Evolutionary conservation across 1,140 invertebrate genomes (phyloP).

Genomic region (Limonius californicus): DNA sequence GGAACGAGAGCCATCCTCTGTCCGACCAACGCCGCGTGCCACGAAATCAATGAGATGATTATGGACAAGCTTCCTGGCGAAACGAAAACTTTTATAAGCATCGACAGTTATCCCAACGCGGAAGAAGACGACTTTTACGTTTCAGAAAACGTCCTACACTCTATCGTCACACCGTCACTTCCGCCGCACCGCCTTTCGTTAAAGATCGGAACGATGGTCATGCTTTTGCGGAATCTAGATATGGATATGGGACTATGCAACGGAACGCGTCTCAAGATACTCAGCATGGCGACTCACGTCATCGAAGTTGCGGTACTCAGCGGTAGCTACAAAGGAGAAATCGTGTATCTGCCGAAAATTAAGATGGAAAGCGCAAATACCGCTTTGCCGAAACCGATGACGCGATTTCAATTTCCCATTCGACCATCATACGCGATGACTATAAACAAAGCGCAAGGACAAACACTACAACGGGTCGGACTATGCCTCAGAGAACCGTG

Average conservation of each 20-base stretch:
- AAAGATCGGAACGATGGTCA: not conserved
- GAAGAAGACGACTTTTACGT: not conserved
- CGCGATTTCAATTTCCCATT: not conserved
- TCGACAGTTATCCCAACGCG: not conserved
- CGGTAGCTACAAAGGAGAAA: too few relatives aligned
- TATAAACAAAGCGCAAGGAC: too few relatives aligned
- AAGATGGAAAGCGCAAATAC: not conserved
- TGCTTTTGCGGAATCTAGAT: not conserved
- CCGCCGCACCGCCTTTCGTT: not conserved
- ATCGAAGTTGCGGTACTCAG: too few relatives aligned
- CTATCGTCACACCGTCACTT: not conserved
- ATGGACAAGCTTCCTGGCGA: not conserved
- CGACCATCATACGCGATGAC: too few relatives aligned
- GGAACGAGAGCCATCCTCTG: not conserved
- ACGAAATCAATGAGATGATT: not conserved
- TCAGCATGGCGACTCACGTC: not conserved
- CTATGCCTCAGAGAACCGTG: constrained; percentile 37
- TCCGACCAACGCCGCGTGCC: not conserved
- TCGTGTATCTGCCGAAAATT: not conserved
- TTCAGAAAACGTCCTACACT: not conserved
- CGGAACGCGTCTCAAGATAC: not conserved
- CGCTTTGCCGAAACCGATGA: not conserved
- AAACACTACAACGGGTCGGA: too few relatives aligned
- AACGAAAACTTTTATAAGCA: not conserved
- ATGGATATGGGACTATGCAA: not conserved